Base-by-base conservation (phyloP, 30 jellyfish, hydroid and myxozoan genomes). In the Pelagia noctiluca region DNA sequence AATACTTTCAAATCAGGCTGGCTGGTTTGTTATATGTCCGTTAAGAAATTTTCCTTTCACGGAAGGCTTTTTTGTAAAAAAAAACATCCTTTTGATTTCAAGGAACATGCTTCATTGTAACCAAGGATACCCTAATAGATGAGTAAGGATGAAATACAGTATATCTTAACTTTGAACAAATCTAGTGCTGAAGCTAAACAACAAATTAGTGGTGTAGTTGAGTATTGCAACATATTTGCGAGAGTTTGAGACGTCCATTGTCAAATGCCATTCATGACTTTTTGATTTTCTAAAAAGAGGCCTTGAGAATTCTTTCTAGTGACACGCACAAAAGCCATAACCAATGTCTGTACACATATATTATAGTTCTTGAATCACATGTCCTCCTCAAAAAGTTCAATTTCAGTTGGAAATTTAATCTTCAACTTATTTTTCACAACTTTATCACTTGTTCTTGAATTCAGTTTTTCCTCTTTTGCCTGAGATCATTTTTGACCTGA, bases 381-480 rank as follows among this genome's bases (percentile, higher is more conserved):
- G 50, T 64, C 48, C 48, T 31, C 77, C 50, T 8, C 77, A 50
- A 13, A 31, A 22, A 3, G 77, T 64, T 69, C 18, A 69, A 69
- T 69, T 69, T 69, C 82, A 31, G 82, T 69, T 36, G 82, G 66
- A 31, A 69, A 36, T 69, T 69, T 69, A 69, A 69, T 69, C 82
- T 71, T 71, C 71, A 38, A 71, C 47, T 71, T 47, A 47, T 22
- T 47, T 67, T 34, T 62, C 69, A 36, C 84, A 71, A 38, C 70
- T 71, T 71, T 46, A 47, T 71, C 46, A 48, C 84, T 71, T 38
- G 69, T 29, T 36, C 71, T 47, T 71, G 71, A 71, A 71, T 71
- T 71, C 70, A 38, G 69, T 71, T 71, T 71, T 71, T 71, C 69
- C 85, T 72, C 85, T 46, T 50, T 38, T 46, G 72, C 53, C 85